A percentile compares a stretch with the other conserved stretches of the same genome.
phyloP scores from a whole-genome alignment of 64 coral and sea anemone genomes.

The Montipora foliosa region DNA sequence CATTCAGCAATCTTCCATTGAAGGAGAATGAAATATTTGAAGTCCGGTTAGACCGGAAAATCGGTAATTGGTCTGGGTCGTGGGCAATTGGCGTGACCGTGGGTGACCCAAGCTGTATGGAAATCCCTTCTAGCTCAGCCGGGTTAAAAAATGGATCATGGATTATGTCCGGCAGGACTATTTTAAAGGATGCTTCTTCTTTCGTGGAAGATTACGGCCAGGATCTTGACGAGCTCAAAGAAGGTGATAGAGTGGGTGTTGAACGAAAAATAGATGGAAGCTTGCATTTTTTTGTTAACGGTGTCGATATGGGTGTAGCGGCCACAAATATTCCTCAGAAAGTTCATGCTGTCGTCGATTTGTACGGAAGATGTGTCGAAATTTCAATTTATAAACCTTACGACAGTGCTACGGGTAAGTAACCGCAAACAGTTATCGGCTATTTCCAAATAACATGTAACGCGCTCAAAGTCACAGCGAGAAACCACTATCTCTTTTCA shows the following conservation, averaged over 20 bases:
- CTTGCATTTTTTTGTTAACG: conserved; percentile 95
- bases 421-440: background rate
- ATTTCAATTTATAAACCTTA: conserved; percentile 81
- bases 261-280: conserved; percentile 56
- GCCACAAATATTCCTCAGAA: conserved; percentile 74
- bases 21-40: conserved; percentile 82
- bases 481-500: no score
- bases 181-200: conserved; percentile 89
- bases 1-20: conserved; percentile 81
- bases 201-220: conserved; percentile 82
- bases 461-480: background rate
- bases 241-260: conserved; percentile 88
- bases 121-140: conserved; percentile 80
- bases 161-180: conserved; percentile 89
- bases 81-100: conserved; percentile 88
- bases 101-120: conserved; percentile 73
- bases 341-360: conserved; percentile 92
- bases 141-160: conserved; percentile 95
- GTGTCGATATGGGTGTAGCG: conserved; percentile 88
- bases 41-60: conserved; percentile 90
- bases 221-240: conserved; percentile 87
- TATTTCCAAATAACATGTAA: background rate
- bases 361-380: conserved; percentile 96
- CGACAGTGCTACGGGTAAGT: conserved; percentile 58
- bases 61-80: conserved; percentile 92